Base-by-base conservation (phyloP, 2,888 invertebrate species). In the Oegoconia quadripuncta region DNA sequence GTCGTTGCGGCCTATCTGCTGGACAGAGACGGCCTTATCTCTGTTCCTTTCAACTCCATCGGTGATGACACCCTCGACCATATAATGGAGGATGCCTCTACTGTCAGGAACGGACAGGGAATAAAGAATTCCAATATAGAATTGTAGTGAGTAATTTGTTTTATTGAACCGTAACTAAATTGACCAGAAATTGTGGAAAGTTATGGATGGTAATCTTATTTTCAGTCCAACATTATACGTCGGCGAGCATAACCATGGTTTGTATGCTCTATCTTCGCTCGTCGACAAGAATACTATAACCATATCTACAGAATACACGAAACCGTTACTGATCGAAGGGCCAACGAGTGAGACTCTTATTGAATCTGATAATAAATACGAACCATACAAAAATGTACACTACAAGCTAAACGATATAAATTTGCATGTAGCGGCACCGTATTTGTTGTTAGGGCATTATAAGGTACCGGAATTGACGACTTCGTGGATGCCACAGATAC, bases 261-360 rank as follows among this genome's bases (percentile, higher is more conserved):
- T 97, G 0, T 99, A 98, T 78, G 99, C 98, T 0, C 77, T 98
- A 36, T 96, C 97, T 1, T 95, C 97, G 0, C 83, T 97, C 15
- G 97, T 97, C 1, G 98, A 98, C 83, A 95, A 97, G 59, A 92
- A 93, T 50, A 94, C 95, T 2, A 93, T 95, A 8, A 94, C 96
- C 5, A 94, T 96, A 73, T 90, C 92, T 0, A 90, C 92, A 3
- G 91, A 92, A 2, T 93, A 92, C 58, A 89, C 92, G 26, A 89
- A 88, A 9, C 92, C 93, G 0, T 86, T 94, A 39, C 81, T 96
- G 8, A 72, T 96, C 1, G 95, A 93, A 64, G 96, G 96, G 0
- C 95, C 95, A 0, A 52, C 64, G 0, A 54, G 66, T 9, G 76
- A 73, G 27, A 61, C 52, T 2, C 53, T 66, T 16, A 50, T 51